Conservation (phyloP, 2,113 vertebrate species). For the Orthonyx spaldingii region DNA sequence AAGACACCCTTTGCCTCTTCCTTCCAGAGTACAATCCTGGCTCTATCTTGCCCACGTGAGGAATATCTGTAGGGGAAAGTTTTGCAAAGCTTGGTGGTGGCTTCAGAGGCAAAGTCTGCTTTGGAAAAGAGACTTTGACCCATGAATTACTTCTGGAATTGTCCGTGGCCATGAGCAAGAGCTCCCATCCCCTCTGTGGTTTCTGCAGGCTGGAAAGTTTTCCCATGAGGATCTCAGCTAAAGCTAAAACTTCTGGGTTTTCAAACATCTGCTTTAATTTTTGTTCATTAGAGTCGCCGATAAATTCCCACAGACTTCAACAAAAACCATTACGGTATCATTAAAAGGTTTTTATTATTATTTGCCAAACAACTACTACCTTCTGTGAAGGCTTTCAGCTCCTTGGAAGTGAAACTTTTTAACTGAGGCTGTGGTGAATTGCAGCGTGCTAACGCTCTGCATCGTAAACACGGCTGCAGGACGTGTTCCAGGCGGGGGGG, state of each 20-base stretch:
- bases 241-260: not conserved
- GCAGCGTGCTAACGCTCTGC: not conserved
- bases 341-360: not conserved
- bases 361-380: not conserved
- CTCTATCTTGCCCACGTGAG: not conserved
- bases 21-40: not conserved
- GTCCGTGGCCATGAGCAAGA: not conserved
- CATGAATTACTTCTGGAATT: not conserved
- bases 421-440: not conserved
- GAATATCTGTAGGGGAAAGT: not conserved
- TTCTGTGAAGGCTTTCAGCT: not conserved
- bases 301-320: not conserved
- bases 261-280: not conserved
- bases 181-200: not conserved
- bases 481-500: not conserved
- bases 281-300: not conserved
- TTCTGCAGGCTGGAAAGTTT: not conserved
- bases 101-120: not conserved
- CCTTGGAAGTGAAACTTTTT: not conserved
- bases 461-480: accelerated
- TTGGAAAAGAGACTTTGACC: not conserved
- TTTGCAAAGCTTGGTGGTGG: not conserved
- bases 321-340: not conserved
- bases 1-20: not conserved
- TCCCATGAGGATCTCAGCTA: not conserved